These are phyloP conservation scores for Ictalurus furcatus DNA, from an alignment of 2,113 vertebrate species.

Conservation along the genomic window DNA sequence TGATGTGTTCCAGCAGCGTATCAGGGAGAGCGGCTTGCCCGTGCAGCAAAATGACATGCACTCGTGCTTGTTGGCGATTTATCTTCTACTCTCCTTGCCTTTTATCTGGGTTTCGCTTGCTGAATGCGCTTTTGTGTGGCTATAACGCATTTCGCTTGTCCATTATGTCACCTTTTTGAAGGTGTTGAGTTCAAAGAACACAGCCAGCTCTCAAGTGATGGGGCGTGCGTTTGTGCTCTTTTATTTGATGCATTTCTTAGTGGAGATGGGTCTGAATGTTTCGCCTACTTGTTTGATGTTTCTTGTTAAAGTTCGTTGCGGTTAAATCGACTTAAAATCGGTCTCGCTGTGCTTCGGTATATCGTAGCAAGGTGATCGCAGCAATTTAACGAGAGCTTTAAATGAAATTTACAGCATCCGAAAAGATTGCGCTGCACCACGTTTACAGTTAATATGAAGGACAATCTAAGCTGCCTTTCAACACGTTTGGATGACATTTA, in stretches of 20 bases:
- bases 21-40: constrained; percentile 43
- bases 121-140: constrained; percentile 50
- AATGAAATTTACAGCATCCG: neutral
- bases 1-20: constrained; percentile 64
- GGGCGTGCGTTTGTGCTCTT: neutral
- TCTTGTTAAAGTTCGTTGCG: neutral
- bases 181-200: constrained; percentile 51
- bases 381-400: neutral
- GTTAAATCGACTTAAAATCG: neutral
- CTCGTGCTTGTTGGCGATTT: constrained; percentile 35
- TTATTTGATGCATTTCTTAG: neutral
- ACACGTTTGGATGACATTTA: neutral
- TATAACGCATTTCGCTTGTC: constrained; percentile 46
- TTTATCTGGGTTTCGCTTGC: constrained; percentile 40
- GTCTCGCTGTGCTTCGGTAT: neutral
- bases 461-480: neutral
- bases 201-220: constrained; percentile 2
- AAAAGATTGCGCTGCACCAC: neutral
- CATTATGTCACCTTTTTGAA: constrained; percentile 54
- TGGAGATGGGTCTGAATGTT: neutral
- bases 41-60: constrained; percentile 54
- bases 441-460: neutral
- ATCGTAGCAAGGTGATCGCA: neutral
- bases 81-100: constrained; percentile 29
- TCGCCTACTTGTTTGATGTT: neutral